Base-by-base conservation (phyloP, 2,113 vertebrate species). In the Crotalus horridus region DNA sequence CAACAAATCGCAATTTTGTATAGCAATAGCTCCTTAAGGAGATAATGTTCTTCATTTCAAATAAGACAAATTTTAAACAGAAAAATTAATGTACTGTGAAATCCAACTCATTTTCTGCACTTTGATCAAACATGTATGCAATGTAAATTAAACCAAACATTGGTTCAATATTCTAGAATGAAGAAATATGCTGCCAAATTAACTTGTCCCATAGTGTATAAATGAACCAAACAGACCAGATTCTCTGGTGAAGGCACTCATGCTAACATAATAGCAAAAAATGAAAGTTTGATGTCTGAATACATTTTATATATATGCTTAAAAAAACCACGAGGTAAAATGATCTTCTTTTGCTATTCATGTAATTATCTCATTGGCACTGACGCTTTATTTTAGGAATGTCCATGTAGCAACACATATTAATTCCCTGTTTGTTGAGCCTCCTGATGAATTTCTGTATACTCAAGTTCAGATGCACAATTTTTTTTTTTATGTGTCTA, bases 401-500 rank as follows among this genome's bases (percentile, higher is more conserved):
- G 54, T 54, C 85, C 23, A 29, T 92, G 58, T 43, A 61, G 87
- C 89, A 56, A 91, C 89, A 89, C n/a, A 90, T 90, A 93, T 54
- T 4, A 23, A 91, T 59, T 90, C 58, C 13, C 69, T 93, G 56
- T 85, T 56, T 5, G 11, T 39, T 92, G 51, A 86, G 33, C 51
- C 46, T 43, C 61, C 5, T 15, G 88, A 43, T 86, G 87, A 91
- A n/a, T 85, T 89, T 91, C 29, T 59, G 46, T 54, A 91, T 2
- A 94, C 43, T 29, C 56, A 89, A 90, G 43, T 59, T 74, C 55
- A 46, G 29, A 46, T 55, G 39, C 85, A 54, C 51, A 33, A 39
- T 51, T 89, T 90, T 93, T 51, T 51, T 93, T 43, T 93, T 88
- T 46, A 92, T 3, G 5, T 64, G 55, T 89, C 89, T 89, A 61